Evolutionary conservation across 1,140 invertebrate genomes (phyloP).

Genomic region (Holcopasites calliopsidis): DNA sequence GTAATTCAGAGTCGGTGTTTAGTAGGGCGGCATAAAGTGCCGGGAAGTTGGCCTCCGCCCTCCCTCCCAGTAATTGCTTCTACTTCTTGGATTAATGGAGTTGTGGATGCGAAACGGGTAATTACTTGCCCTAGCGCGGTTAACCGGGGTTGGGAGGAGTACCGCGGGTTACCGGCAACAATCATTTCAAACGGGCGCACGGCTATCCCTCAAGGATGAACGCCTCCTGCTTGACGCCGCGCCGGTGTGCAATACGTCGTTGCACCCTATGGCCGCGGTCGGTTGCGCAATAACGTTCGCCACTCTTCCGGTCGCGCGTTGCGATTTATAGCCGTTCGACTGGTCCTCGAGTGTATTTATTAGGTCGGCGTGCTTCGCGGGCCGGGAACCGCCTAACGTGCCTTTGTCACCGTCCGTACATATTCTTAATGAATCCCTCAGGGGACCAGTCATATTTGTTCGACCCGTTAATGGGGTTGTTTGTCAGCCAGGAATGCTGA

Average conservation of each 20-base stretch:
- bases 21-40: constrained; percentile 27
- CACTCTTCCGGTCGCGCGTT: too few species aligned
- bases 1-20: constrained; percentile 52
- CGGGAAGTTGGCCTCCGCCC: constrained; percentile 29
- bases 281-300: too few species aligned
- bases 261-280: neutral
- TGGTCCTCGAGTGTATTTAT: constrained; percentile 3
- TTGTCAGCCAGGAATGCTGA: neutral
- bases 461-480: neutral
- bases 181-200: constrained; percentile 30
- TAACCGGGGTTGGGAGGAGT: constrained; percentile 26
- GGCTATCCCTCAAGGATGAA: constrained; percentile 13
- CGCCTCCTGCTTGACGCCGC: neutral
- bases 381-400: neutral
- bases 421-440: neutral
- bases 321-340: neutral
- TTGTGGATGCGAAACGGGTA: constrained; percentile 39
- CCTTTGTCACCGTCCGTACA: neutral
- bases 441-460: neutral
- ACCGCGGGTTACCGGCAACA: constrained; percentile 24
- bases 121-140: constrained; percentile 39
- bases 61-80: constrained; percentile 52
- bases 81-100: constrained; percentile 52
- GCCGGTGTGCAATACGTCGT: constrained; percentile 4
- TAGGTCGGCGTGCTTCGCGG: neutral